Base-by-base conservation (phyloP, 2,888 invertebrate species). In the Petrolisthes manimaculis region DNA sequence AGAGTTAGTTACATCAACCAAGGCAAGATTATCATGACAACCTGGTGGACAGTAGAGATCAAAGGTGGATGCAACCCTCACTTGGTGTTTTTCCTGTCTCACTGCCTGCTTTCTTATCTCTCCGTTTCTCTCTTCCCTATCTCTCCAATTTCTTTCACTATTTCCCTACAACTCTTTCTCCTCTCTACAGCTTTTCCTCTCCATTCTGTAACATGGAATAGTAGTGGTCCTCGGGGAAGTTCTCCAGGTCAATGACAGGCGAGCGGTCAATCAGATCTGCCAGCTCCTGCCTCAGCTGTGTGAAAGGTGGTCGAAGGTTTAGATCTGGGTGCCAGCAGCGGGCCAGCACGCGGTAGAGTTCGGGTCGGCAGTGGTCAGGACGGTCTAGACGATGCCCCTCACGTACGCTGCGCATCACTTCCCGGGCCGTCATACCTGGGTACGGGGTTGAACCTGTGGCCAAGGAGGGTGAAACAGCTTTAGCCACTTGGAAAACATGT, bases 351-450 rank as follows among this genome's bases (percentile, higher is more conserved):
- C 94, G 94, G 92, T 95, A 95, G 92, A 96, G 93, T 92, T 95
- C 95, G 89, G 95, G 95, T 91, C 95, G 95, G 93, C 96, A 96
- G 93, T 97, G 96, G 86, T 95, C 95, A 0, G 97, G 97, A 84
- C 96, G 94, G 92, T 96, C 96, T 87, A 97, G 95, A 0, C 96
- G 94, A 92, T 96, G 95, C 53, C 97, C 97, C 92, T 95, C 95
- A 51, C 96, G 95, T 81, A 97, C 96, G 69, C 95, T 95, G 9
- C 96, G 94, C 93, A 97, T 95, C n/a, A 97, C 97, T 92, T 97
- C 96, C 12, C 96, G 95, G 0, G 96, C 96, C 0, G 96, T 95
- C 95, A 97, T 95, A 89, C 96, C 95, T n/a, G 96, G 96, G 93
- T 97, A 97, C 4, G 97, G 97, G 92, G 96, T 96, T 83, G 96